These are phyloP conservation scores for Euplexia lucipara DNA, from an alignment of 2,888 invertebrate genomes.

Conservation along the genomic window DNA sequence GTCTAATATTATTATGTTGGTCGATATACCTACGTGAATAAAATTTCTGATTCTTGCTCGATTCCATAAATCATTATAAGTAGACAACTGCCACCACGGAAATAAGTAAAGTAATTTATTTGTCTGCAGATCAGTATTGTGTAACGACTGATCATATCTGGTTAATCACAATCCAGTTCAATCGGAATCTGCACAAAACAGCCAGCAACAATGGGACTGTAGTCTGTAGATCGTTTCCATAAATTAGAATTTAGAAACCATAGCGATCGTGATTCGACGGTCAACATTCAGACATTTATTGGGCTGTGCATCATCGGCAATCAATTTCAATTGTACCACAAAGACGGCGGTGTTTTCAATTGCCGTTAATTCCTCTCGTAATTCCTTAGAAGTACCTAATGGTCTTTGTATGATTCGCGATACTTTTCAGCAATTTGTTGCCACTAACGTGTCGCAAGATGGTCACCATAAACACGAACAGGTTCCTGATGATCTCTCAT, in stretches of 20 bases:
- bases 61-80: not conserved
- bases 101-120: slow-evolving; percentile 24
- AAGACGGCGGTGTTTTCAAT: slow-evolving; percentile 51
- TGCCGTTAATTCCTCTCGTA: slow-evolving; percentile 56
- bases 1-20: no score
- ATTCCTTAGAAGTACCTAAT: slow-evolving; percentile 49
- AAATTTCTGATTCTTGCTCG: not conserved
- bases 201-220: slow-evolving; percentile 60
- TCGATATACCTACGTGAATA: no score
- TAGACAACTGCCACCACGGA: not conserved
- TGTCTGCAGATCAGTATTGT: slow-evolving; percentile 33
- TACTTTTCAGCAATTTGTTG: slow-evolving; percentile 32
- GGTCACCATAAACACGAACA: slow-evolving; percentile 16
- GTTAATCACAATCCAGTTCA: slow-evolving; percentile 27
- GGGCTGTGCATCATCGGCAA: slow-evolving; percentile 52
- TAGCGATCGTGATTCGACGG: slow-evolving; percentile 60
- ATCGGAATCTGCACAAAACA: slow-evolving; percentile 39
- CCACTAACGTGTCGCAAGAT: slow-evolving; percentile 17
- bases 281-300: slow-evolving; percentile 52
- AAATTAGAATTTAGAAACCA: slow-evolving; percentile 77
- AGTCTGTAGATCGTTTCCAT: slow-evolving; percentile 60
- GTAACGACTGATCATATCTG: slow-evolving; percentile 48
- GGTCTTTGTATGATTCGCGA: slow-evolving; percentile 24
- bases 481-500: slow-evolving; percentile 20
- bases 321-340: slow-evolving; percentile 60